A percentile compares a stretch with the other conserved stretches of the same genome.
Conservation (phyloP, 2,113 vertebrate genomes). For the Apodemus sylvaticus region DNA sequence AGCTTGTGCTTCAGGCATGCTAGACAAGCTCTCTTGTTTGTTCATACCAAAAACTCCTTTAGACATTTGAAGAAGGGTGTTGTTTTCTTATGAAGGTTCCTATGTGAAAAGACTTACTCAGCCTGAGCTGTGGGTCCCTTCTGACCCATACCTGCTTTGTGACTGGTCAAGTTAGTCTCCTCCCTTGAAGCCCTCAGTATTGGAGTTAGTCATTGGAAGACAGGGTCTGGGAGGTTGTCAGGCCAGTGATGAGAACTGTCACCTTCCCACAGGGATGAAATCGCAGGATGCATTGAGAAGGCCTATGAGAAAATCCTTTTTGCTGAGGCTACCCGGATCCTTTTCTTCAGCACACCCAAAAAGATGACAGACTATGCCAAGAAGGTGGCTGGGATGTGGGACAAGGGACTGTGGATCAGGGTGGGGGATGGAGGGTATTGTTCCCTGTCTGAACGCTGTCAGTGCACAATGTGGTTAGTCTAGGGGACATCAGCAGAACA, state of each 20-base stretch:
- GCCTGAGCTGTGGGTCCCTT: not conserved
- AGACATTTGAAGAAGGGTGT: not conserved
- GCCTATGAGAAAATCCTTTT: conserved; percentile 96
- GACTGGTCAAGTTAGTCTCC: not conserved
- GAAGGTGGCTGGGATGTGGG: conserved; percentile 85
- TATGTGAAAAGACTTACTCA: not conserved
- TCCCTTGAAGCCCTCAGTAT: not conserved
- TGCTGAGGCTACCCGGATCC: conserved; percentile 91
- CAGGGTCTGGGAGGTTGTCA: not conserved
- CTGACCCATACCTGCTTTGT: not conserved
- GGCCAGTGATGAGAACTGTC: not conserved
- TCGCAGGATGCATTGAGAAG: conserved; percentile 95
- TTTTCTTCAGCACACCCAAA: conserved; percentile 94
- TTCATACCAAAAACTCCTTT: not conserved
- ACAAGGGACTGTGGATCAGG: not conserved
- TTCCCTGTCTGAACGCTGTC: not conserved
- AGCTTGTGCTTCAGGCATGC: not conserved
- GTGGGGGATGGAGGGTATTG: no score
- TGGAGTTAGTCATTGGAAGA: not conserved
- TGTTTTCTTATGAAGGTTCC: not conserved
- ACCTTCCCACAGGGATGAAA: conserved; percentile 90
- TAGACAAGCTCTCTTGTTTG: not conserved
- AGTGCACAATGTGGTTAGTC: not conserved
- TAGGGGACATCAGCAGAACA: not conserved
- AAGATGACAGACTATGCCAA: conserved; percentile 97